Evolutionary conservation across 2,888 invertebrate genomes (phyloP).

Genomic region (Lepidocyrtoides sp.): DNA sequence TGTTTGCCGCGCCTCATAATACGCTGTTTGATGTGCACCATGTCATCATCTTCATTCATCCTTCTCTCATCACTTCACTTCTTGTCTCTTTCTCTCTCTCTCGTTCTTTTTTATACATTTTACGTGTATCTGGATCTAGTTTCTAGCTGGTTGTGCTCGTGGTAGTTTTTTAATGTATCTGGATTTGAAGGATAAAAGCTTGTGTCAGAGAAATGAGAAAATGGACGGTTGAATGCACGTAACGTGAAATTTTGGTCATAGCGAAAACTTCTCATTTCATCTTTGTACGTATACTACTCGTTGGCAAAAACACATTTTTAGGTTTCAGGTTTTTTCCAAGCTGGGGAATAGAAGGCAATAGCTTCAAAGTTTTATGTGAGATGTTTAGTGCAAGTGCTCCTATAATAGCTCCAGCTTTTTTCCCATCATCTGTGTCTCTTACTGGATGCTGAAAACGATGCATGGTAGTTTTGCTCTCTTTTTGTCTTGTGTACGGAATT

Average conservation of each 20-base stretch:
- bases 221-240: slow-evolving; percentile 70
- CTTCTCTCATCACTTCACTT: slow-evolving; percentile 43
- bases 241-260: slow-evolving; percentile 46
- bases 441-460: background rate
- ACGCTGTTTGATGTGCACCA: slow-evolving; percentile 38
- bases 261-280: background rate
- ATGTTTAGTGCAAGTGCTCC: slow-evolving; percentile 23
- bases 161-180: background rate
- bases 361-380: slow-evolving; percentile 5
- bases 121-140: slow-evolving; percentile 12
- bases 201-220: slow-evolving; percentile 71
- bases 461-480: background rate
- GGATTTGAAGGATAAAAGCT: slow-evolving; percentile 61
- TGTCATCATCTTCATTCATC: slow-evolving; percentile 60
- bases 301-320: background rate
- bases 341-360: background rate
- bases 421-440: background rate
- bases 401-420: background rate
- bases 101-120: background rate
- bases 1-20: background rate
- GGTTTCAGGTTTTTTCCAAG: background rate
- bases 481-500: slow-evolving; percentile 20
- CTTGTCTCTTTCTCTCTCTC: background rate
- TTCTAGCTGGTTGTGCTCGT: background rate
- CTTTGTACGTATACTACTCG: slow-evolving; percentile 6